Evolutionary conservation across 1,140 invertebrate genomes (phyloP), one percentile per base, ranked within the genome.

Genomic region (Dryas iulia): DNA sequence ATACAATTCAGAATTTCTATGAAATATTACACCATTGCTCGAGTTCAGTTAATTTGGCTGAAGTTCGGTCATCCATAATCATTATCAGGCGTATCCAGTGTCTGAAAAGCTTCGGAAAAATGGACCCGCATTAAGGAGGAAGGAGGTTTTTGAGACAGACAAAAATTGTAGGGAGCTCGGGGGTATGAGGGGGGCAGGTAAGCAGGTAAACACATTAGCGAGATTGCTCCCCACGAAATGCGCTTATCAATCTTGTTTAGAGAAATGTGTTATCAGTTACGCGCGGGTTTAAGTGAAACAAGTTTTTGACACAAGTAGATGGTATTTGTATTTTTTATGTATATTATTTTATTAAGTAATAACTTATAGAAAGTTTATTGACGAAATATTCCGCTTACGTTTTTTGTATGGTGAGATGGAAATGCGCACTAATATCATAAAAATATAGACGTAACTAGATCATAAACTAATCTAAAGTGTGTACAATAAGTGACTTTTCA

Each of bases 151-250:
- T 73, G 69, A 67, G 76, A 76, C 74, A 77, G 71, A 66, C 66
- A 73, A 74, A 78, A 76, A 67, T 76, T 60, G 62, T 21, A 59
- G 66, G 71, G 63, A 81, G n/a, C n/a, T n/a, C n/a, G n/a, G n/a
- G n/a, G n/a, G n/a, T n/a, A n/a, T n/a, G n/a, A n/a, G n/a, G 82
- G 68, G 53, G 18, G 7, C 1, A 2, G 12, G 18, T 47, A 74
- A 83, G 78, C 78, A 81, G 79, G 85, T 84, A 87, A 87, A 87
- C 83, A 86, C 85, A 87, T 87, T 86, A 87, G 79, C 56, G 69
- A 74, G 77, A 86, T 86, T 86, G 73, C 76, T 59, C 54, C 33
- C 56, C 3, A 18, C 24, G 61, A 59, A 66, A 65, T 35, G 54
- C 65, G 63, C 26, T 74, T 74, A 82, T 83, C 79, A 67, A 81